A percentile compares a stretch with the other conserved stretches of the same genome.
These are phyloP conservation scores for Hemitrygon akajei DNA, from an alignment of 2,797 vertebrate genomes.

Conservation along the genomic window DNA sequence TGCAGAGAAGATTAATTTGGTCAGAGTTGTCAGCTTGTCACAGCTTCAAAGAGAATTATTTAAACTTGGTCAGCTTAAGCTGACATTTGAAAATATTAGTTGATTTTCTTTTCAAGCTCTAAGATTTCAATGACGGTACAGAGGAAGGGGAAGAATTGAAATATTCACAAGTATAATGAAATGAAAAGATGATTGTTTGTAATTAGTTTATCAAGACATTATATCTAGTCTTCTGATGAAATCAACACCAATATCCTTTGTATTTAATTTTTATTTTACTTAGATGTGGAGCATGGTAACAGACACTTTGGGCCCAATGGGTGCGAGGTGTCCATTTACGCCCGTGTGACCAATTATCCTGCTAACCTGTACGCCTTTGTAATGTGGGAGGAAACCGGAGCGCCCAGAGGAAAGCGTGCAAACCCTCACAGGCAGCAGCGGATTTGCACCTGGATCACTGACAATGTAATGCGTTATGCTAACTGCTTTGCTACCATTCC, in stretches of 20 bases:
- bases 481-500: too few species aligned
- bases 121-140: too few species aligned
- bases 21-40: not conserved
- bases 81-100: not conserved
- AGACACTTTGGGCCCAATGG: too few species aligned
- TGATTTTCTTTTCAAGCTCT: not conserved
- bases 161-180: not conserved
- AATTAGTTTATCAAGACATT: not conserved
- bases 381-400: too few species aligned
- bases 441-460: too few species aligned
- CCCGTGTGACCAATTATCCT: too few species aligned
- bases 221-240: not conserved
- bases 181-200: not conserved
- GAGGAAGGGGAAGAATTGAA: not conserved
- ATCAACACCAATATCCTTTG: not conserved
- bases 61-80: not conserved
- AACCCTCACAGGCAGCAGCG: too few species aligned
- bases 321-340: too few species aligned
- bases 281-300: too few species aligned
- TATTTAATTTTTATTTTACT: not conserved
- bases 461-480: too few species aligned
- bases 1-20: not conserved
- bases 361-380: too few species aligned
- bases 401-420: too few species aligned
- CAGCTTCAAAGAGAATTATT: conserved; percentile 1